Conservation (phyloP, 2,888 invertebrate species). For the Napeogenes inachia region DNA sequence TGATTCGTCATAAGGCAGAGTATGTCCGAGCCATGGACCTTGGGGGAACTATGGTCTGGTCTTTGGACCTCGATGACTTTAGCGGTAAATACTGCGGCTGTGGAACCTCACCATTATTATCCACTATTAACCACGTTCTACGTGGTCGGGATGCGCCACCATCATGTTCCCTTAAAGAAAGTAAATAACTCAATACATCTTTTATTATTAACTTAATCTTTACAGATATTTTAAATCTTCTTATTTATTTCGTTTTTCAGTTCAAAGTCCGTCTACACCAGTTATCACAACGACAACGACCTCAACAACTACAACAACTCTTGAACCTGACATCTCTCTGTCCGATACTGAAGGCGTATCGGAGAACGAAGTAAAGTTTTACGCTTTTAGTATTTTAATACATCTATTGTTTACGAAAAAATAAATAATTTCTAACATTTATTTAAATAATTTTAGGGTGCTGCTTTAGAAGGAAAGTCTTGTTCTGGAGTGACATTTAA, state of each 20-base stretch:
- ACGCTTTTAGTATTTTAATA: no score
- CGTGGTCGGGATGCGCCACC: conserved; percentile 83
- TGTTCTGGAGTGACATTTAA: conserved; percentile 79
- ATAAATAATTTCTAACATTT: conserved; percentile 1
- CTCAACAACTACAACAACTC: conserved; percentile 17
- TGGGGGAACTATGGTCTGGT: conserved; percentile 94
- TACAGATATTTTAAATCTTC: neutral
- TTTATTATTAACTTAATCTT: neutral
- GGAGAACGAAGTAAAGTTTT: neutral
- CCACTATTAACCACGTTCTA: conserved; percentile 88
- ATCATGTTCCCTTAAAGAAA: conserved; percentile 56
- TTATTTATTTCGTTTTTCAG: conserved; percentile 14
- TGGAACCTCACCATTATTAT: conserved; percentile 87
- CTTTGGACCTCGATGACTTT: conserved; percentile 92
- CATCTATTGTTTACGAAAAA: neutral
- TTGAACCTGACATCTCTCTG: conserved; percentile 18
- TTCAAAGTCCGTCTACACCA: conserved; percentile 25
- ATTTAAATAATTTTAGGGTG: conserved; percentile 9
- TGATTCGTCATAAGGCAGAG: conserved; percentile 89
- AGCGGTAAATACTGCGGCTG: conserved; percentile 85
- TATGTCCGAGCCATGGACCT: conserved; percentile 87
- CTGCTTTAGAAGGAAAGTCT: conserved; percentile 48
- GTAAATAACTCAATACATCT: conserved; percentile 42
- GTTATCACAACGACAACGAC: conserved; percentile 21
- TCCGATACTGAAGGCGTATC: conserved; percentile 26